These are phyloP conservation scores for Lordiphosa fenestrarum DNA, from an alignment of 2,888 invertebrate genomes.

Conservation along the genomic window DNA sequence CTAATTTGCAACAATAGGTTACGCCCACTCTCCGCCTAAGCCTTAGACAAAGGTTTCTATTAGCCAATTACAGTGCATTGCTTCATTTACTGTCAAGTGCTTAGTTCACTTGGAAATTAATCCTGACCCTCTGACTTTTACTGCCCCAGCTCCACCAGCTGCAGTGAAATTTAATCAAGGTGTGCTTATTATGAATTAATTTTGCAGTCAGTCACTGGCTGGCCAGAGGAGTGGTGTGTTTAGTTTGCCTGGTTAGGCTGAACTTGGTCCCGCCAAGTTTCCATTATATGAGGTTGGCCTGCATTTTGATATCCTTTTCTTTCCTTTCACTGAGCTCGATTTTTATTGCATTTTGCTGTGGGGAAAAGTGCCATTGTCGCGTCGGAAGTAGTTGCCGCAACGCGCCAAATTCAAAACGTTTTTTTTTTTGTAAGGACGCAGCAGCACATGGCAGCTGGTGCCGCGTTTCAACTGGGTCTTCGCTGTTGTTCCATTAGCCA, in stretches of 20 bases:
- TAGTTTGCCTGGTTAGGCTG: slow-evolving; percentile 46
- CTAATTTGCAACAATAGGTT: slow-evolving; percentile 1
- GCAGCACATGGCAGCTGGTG: slow-evolving; percentile 1
- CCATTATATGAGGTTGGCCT: not conserved
- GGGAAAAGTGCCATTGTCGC: slow-evolving; percentile 7
- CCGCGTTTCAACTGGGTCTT: not conserved
- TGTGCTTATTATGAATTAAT: slow-evolving; percentile 61
- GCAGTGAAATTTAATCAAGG: slow-evolving; percentile 41
- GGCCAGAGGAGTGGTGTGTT: slow-evolving; percentile 15
- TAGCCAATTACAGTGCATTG: slow-evolving; percentile 3
- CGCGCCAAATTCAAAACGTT: slow-evolving; percentile 5
- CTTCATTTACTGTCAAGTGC: slow-evolving; percentile 8
- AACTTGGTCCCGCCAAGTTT: slow-evolving; percentile 8
- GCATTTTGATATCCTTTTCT: slow-evolving; percentile 10
- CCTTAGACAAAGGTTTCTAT: not conserved
- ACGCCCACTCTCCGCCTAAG: not conserved
- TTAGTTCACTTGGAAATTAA: slow-evolving; percentile 3
- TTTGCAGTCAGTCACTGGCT: slow-evolving; percentile 27
- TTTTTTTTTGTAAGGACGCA: slow-evolving; percentile 4
- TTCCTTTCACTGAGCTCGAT: not conserved
- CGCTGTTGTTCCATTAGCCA: slow-evolving; percentile 31
- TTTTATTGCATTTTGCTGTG: no score
- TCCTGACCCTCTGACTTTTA: not conserved
- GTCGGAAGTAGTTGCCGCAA: slow-evolving; percentile 12
- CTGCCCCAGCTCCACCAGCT: not conserved